Evolutionary conservation across 2,113 vertebrate genomes (phyloP).

Genomic region (Thunnus thynnus): DNA sequence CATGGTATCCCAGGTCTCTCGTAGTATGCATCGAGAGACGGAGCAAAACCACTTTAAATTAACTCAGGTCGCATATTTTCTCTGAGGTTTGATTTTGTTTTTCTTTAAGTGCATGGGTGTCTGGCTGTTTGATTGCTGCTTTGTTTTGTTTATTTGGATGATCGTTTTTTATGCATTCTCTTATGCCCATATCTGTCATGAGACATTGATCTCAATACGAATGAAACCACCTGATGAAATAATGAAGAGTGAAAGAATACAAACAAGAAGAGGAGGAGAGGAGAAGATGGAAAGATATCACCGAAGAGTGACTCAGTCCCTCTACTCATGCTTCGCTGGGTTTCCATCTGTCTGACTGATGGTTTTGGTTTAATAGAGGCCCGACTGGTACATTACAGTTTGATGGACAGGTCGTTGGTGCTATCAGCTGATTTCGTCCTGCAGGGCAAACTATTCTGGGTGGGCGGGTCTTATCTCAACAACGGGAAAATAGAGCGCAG

Average conservation of each 20-base stretch:
- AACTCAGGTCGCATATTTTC: neutral
- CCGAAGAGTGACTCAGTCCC: slow-evolving; percentile 36
- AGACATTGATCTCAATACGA: slow-evolving; percentile 22
- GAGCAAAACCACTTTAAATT: neutral
- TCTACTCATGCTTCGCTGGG: slow-evolving; percentile 26
- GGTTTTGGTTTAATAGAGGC: slow-evolving; percentile 32
- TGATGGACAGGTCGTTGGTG: slow-evolving; percentile 45
- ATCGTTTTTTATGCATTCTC: slow-evolving; percentile 35
- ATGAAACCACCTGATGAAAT: slow-evolving; percentile 19
- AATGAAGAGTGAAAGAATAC: slow-evolving; percentile 22
- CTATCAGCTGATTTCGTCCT: slow-evolving; percentile 40
- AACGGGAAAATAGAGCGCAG: slow-evolving; percentile 21
- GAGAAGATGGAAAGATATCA: neutral
- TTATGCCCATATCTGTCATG: neutral
- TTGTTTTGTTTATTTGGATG: slow-evolving; percentile 33
- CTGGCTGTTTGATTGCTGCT: slow-evolving; percentile 27
- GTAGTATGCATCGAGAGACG: neutral
- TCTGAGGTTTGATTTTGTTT: slow-evolving; percentile 16
- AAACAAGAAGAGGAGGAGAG: slow-evolving; percentile 5
- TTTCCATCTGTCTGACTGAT: slow-evolving; percentile 30
- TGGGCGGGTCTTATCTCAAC: slow-evolving; percentile 62
- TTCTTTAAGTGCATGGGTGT: slow-evolving; percentile 1
- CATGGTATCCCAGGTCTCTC: neutral
- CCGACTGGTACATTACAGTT: slow-evolving; percentile 20
- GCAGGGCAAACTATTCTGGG: slow-evolving; percentile 41